Percentiles rank a stretch among this genome's conserved stretches.
phyloP scores from a whole-genome alignment of 1,140 invertebrate genomes.

The Aethina tumida region DNA sequence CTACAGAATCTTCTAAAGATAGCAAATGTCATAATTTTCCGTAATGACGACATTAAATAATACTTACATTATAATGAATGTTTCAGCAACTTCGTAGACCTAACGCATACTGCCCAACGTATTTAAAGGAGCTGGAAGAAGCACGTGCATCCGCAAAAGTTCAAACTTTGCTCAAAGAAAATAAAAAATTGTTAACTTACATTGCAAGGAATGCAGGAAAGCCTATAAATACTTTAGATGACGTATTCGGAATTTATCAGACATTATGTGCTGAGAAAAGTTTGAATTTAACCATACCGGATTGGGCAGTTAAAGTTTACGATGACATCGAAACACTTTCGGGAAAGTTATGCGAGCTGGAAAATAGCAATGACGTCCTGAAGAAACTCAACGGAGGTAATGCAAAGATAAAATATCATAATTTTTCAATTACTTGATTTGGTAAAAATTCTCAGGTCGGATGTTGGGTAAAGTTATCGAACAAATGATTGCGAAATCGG shows the following conservation, averaged over 20 bases:
- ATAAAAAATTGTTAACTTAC: constrained; percentile 22
- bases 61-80: neutral
- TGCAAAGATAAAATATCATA: neutral
- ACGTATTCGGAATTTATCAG: constrained; percentile 29
- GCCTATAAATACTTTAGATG: constrained; percentile 10
- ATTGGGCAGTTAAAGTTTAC: constrained; percentile 28
- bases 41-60: too few relatives aligned
- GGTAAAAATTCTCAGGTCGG: constrained; percentile 18
- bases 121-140: constrained; percentile 25
- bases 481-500: constrained; percentile 17
- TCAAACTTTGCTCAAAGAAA: constrained; percentile 16
- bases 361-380: constrained; percentile 25
- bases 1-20: too few relatives aligned
- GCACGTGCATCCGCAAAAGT: constrained; percentile 18
- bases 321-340: constrained; percentile 20
- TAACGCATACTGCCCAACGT: constrained; percentile 26
- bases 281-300: constrained; percentile 29
- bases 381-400: constrained; percentile 31
- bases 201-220: constrained; percentile 22
- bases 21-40: too few relatives aligned
- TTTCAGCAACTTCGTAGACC: constrained; percentile 24
- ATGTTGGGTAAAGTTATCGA: constrained; percentile 21
- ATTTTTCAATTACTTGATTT: constrained; percentile 2
- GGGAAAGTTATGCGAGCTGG: constrained; percentile 23
- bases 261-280: constrained; percentile 26